A percentile compares a stretch with the other conserved stretches of the same genome.
These are phyloP conservation scores for Gnatocerus cornutus DNA, from an alignment of 2,888 invertebrate species.

Conservation along the genomic window DNA sequence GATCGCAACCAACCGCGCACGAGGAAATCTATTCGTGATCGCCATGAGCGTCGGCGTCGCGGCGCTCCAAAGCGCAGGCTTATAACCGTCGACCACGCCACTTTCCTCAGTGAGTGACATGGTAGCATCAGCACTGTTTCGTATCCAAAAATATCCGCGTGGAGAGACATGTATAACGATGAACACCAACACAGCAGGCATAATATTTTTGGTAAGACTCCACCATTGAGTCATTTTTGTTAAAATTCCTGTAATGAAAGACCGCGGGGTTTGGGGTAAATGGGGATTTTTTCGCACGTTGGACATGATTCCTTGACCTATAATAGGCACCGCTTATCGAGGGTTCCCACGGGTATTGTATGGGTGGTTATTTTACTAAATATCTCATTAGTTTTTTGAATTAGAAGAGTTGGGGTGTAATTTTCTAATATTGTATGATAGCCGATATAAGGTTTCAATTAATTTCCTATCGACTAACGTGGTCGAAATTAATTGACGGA, in stretches of 20 bases:
- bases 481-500: constrained; percentile 2
- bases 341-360: background rate
- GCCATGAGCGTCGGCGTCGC: constrained; percentile 35
- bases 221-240: no score
- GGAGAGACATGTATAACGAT: constrained; percentile 82
- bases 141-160: constrained; percentile 71
- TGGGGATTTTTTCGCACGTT: constrained; percentile 4
- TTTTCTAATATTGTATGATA: background rate
- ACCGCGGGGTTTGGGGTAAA: no score
- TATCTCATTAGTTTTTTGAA: constrained; percentile 3
- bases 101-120: constrained; percentile 68
- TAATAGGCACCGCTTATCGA: background rate
- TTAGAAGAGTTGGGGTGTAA: background rate
- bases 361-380: background rate
- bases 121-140: constrained; percentile 67
- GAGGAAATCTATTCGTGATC: constrained; percentile 3
- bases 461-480: background rate
- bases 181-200: constrained; percentile 76
- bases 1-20: constrained; percentile 24
- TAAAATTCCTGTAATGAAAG: no score
- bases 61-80: constrained; percentile 48
- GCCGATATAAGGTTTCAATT: background rate
- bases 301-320: constrained; percentile 2
- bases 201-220: constrained; percentile 70
- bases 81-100: constrained; percentile 46